phyloP scores from a whole-genome alignment of 2,888 invertebrate genomes.

The Chaitophorus viminalis region DNA sequence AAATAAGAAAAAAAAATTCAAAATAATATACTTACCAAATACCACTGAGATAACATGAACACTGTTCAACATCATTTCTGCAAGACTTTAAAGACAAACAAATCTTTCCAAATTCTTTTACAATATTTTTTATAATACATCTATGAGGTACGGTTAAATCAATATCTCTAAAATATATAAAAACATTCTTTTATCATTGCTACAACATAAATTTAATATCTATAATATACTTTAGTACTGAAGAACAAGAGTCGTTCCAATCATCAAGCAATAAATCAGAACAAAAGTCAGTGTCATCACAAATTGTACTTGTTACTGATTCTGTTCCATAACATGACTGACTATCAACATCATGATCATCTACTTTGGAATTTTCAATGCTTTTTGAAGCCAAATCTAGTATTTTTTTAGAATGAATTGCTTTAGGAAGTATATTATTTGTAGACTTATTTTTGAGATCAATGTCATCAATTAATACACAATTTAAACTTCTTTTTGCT shows the following conservation, averaged over 20 bases:
- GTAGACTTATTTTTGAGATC: neutral
- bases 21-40: slow-evolving; percentile 48
- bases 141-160: slow-evolving; percentile 47
- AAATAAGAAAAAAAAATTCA: no score
- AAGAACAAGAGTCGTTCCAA: slow-evolving; percentile 23
- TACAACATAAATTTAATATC: neutral
- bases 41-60: slow-evolving; percentile 39
- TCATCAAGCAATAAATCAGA: slow-evolving; percentile 37
- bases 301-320: slow-evolving; percentile 35
- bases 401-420: neutral
- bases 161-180: slow-evolving; percentile 36
- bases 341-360: neutral
- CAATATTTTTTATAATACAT: slow-evolving; percentile 37
- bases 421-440: no score
- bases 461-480: neutral
- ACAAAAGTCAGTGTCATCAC: slow-evolving; percentile 41
- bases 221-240: neutral
- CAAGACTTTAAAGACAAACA: slow-evolving; percentile 39
- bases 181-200: neutral
- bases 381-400: slow-evolving; percentile 14
- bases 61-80: slow-evolving; percentile 11
- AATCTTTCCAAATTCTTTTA: slow-evolving; percentile 26
- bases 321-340: slow-evolving; percentile 13
- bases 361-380: neutral
- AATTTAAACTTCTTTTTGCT: slow-evolving; percentile 41